These are phyloP conservation scores for Anneissia japonica DNA, from an alignment of 35 echinoderm and acorn worm genomes.

Conservation along the genomic window DNA sequence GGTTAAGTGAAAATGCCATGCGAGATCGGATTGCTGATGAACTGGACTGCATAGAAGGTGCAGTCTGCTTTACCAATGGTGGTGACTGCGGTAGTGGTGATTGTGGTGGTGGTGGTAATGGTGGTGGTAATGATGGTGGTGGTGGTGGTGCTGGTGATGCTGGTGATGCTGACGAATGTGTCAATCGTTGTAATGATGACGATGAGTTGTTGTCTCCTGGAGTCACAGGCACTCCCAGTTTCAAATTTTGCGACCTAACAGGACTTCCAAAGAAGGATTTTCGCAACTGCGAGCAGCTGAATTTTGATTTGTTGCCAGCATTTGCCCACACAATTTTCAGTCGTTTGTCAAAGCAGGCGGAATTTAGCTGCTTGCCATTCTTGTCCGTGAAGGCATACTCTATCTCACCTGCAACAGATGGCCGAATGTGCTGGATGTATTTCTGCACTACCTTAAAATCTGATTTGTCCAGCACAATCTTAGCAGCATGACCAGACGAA, in stretches of 20 bases:
- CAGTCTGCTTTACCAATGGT: too few relatives aligned
- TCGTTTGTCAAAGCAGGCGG: background rate
- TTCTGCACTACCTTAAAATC: background rate
- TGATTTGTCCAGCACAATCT: background rate
- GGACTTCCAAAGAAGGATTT: background rate
- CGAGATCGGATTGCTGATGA: too few relatives aligned
- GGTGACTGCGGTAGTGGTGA: too few relatives aligned
- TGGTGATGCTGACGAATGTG: too few relatives aligned
- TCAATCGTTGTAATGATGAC: too few relatives aligned
- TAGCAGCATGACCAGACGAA: too few relatives aligned
- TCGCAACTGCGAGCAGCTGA: background rate
- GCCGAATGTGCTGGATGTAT: background rate
- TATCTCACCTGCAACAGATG: background rate
- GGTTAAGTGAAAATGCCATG: too few relatives aligned
- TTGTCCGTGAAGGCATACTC: background rate
- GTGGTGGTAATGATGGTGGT: too few relatives aligned
- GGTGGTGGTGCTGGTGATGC: too few relatives aligned
- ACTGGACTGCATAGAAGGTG: too few relatives aligned
- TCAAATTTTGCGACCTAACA: background rate
- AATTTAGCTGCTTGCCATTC: background rate
- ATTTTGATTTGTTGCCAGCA: background rate
- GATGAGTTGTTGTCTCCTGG: too few relatives aligned
- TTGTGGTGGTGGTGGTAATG: too few relatives aligned
- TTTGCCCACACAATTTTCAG: background rate
- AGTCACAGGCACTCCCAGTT: background rate